Conservation (phyloP, 2,797 vertebrate genomes). For the Florisuga fusca region DNA sequence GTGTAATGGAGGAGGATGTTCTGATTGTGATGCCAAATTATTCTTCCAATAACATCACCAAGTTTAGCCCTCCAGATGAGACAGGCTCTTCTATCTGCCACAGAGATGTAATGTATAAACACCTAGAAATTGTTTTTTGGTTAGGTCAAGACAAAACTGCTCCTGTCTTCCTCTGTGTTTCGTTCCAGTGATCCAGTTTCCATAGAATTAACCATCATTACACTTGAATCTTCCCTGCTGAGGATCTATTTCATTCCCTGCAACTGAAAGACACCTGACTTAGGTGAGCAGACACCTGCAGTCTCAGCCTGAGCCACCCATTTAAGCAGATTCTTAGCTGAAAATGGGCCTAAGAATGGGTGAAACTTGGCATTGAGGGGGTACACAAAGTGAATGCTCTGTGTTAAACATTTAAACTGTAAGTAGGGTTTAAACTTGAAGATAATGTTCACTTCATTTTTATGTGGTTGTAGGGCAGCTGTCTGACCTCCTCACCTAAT, state of each 20-base stretch:
- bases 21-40: neutral
- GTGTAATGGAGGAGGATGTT: neutral
- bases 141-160: neutral
- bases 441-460: neutral
- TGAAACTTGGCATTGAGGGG: neutral
- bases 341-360: neutral
- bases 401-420: neutral
- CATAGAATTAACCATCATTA: neutral
- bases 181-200: neutral
- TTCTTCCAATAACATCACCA: neutral
- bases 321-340: neutral
- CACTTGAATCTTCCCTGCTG: neutral
- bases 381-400: neutral
- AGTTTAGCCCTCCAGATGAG: slow-evolving; percentile 14
- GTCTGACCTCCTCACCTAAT: slow-evolving; percentile 67
- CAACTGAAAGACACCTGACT: neutral
- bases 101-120: neutral
- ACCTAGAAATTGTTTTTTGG: neutral
- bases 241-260: neutral
- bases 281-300: neutral
- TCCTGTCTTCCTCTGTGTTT: neutral
- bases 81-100: neutral
- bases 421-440: neutral
- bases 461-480: slow-evolving; percentile 14
- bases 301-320: neutral